These are phyloP conservation scores for Nylanderia fulva DNA, from an alignment of 1,140 invertebrate species.

Conservation along the genomic window DNA sequence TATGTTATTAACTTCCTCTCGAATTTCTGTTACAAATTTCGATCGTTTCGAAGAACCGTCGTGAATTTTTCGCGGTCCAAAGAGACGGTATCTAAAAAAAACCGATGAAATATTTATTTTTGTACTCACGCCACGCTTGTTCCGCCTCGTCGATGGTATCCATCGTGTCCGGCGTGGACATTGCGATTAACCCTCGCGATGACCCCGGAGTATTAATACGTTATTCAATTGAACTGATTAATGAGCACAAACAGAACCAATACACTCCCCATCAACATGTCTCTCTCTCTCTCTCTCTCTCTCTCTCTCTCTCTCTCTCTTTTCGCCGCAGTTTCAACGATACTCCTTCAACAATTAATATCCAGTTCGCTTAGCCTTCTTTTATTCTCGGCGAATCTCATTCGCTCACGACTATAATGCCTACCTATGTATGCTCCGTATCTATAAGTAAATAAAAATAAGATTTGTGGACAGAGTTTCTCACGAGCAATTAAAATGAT, in stretches of 20 bases:
- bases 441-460: conserved; percentile 2
- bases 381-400: background rate
- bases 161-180: conserved; percentile 83
- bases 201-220: conserved; percentile 75
- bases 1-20: background rate
- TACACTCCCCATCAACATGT: conserved; percentile 43
- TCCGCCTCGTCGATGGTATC: conserved; percentile 83
- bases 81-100: conserved; percentile 16
- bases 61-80: background rate
- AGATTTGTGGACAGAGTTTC: background rate
- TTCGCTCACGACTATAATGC: background rate
- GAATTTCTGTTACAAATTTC: background rate
- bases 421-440: background rate
- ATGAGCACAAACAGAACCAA: conserved; percentile 68
- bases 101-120: conserved; percentile 31
- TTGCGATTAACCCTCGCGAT: conserved; percentile 78
- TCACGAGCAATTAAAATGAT: background rate
- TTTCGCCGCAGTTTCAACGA: conserved; percentile 26
- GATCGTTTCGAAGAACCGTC: background rate
- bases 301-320: no score
- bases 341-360: conserved; percentile 13
- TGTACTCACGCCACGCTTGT: conserved; percentile 84
- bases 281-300: no score
- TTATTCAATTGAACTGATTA: conserved; percentile 77
- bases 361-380: background rate